A percentile compares a stretch with the other conserved stretches of the same genome.
Evolutionary conservation across 2,888 invertebrate genomes (phyloP).

Genomic region (Leucoptera coffeella): DNA sequence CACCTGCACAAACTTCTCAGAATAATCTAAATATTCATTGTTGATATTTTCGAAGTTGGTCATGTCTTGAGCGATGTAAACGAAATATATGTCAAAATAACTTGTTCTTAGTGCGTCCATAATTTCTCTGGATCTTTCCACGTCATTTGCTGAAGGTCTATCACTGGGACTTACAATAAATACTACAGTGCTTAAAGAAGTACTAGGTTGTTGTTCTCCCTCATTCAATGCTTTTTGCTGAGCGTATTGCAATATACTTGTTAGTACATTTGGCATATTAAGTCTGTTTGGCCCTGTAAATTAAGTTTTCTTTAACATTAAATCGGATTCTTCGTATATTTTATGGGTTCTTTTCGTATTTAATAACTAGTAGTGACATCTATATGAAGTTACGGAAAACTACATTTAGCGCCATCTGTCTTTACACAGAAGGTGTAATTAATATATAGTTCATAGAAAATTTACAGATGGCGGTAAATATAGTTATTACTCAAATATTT

Average conservation of each 20-base stretch:
- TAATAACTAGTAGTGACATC: too few species aligned
- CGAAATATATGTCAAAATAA: constrained; percentile 48
- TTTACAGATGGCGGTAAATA: too few species aligned
- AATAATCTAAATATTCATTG: constrained; percentile 37
- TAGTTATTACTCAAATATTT: too few species aligned
- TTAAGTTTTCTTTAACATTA: too few species aligned
- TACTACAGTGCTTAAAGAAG: constrained; percentile 40
- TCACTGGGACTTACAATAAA: constrained; percentile 46
- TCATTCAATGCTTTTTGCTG: constrained; percentile 32
- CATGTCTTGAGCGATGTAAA: constrained; percentile 38
- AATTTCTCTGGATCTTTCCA: constrained; percentile 24
- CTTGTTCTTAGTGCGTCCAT: constrained; percentile 33
- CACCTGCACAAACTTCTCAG: constrained; percentile 39
- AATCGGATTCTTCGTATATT: too few species aligned
- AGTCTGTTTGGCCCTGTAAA: constrained; percentile 49
- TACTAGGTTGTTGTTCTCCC: constrained; percentile 17
- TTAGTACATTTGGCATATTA: constrained; percentile 40
- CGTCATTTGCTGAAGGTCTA: constrained; percentile 30
- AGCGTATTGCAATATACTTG: constrained; percentile 34
- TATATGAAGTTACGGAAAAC: too few species aligned
- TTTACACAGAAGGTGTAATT: too few species aligned
- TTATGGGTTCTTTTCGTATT: too few species aligned
- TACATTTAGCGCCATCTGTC: too few species aligned
- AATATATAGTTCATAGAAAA: too few species aligned
- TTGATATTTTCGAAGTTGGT: constrained; percentile 36